phyloP scores from a whole-genome alignment of 2,797 vertebrate genomes.

The Crocodylus rhombifer region DNA sequence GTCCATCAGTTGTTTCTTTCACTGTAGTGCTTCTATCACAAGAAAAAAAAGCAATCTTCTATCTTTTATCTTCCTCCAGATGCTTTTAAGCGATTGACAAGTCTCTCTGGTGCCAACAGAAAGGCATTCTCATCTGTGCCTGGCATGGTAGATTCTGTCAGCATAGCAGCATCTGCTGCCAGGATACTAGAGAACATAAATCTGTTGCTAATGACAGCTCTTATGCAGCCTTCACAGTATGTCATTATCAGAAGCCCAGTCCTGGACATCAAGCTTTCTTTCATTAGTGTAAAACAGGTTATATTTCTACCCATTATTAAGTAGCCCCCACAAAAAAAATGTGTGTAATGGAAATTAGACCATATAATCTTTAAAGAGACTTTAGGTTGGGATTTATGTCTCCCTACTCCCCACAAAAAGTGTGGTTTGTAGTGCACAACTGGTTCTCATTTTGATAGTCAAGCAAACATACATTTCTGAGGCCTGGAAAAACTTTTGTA shows the following conservation, averaged over 20 bases:
- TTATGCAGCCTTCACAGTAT: neutral
- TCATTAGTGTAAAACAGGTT: neutral
- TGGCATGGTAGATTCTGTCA: neutral
- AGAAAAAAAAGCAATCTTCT: neutral
- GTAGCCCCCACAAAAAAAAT: neutral
- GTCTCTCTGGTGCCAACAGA: constrained; percentile 22
- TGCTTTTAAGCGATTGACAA: constrained; percentile 36
- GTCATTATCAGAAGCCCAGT: constrained; percentile 1
- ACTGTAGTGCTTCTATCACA: neutral
- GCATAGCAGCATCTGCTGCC: constrained; percentile 36
- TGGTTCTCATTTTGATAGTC: neutral
- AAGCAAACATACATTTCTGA: neutral
- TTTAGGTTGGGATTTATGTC: neutral
- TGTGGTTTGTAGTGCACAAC: neutral
- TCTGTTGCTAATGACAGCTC: constrained; percentile 2
- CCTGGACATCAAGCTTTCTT: constrained; percentile 3
- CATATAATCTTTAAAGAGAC: neutral
- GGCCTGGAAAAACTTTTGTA: neutral
- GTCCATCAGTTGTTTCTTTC: neutral
- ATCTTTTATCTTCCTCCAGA: constrained; percentile 34
- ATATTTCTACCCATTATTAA: neutral
- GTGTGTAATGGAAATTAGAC: neutral
- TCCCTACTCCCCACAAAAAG: neutral
- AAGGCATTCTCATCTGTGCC: neutral
- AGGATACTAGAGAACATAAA: constrained; percentile 1